These are phyloP conservation scores for Botia almorhae DNA, from an alignment of 2,797 vertebrate species.

Conservation along the genomic window DNA sequence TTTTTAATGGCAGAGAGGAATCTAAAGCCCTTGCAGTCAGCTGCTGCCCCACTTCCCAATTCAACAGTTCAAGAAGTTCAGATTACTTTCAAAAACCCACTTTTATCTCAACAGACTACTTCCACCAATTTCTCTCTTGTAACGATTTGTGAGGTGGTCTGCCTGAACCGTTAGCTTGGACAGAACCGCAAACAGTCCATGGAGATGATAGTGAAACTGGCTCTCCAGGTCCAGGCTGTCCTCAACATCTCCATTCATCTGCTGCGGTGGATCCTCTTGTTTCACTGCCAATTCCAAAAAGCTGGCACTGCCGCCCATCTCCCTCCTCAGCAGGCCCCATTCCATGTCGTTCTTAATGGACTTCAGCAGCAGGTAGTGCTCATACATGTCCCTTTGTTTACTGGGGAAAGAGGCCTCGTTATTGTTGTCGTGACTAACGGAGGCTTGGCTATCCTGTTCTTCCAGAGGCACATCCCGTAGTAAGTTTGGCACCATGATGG, in stretches of 20 bases:
- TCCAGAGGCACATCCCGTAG: constrained; percentile 80
- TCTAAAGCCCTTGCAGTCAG: constrained; percentile 6
- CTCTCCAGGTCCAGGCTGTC: constrained; percentile 75
- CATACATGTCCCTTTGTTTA: constrained; percentile 84
- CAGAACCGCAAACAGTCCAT: constrained; percentile 81
- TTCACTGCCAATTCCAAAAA: constrained; percentile 81
- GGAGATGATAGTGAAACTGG: constrained; percentile 81
- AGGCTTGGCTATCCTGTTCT: constrained; percentile 63
- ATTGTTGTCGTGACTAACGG: constrained; percentile 63
- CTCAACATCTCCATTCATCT: constrained; percentile 53
- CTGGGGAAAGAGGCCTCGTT: constrained; percentile 62
- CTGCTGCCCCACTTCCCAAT: constrained; percentile 10
- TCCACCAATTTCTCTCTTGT: constrained; percentile 82
- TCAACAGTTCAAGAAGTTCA: constrained; percentile 10
- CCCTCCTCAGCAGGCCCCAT: constrained; percentile 80
- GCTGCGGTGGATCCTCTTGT: constrained; percentile 70
- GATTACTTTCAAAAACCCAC: background rate
- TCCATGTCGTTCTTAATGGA: constrained; percentile 85
- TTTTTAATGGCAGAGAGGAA: constrained; percentile 15
- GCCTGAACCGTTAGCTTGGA: constrained; percentile 82
- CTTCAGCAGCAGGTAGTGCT: constrained; percentile 83
- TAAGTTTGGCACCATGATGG: constrained; percentile 84
- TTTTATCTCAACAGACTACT: constrained; percentile 79
- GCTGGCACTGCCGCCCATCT: constrained; percentile 75
- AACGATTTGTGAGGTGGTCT: constrained; percentile 80